phyloP scores from a whole-genome alignment of 37 sponge, comb jelly and placozoan genomes.

The Oscarella lobularis region DNA sequence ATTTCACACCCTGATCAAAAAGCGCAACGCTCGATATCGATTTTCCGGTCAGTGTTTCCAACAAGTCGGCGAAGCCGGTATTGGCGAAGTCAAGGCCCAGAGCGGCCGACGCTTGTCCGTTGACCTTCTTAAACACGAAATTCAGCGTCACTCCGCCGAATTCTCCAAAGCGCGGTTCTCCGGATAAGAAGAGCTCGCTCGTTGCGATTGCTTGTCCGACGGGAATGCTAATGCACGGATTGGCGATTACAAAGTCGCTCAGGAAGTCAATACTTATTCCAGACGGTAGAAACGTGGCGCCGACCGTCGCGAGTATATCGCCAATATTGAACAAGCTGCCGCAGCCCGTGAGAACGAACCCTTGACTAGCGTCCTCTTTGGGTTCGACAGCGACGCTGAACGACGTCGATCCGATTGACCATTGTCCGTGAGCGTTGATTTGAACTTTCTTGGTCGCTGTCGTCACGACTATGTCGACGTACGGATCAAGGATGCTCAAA shows the following conservation, averaged over 20 bases:
- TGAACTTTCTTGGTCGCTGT: neutral
- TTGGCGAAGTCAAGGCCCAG: neutral
- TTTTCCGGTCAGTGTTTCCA: neutral
- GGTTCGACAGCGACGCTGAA: neutral
- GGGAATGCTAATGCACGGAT: neutral
- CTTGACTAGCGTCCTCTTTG: too few relatives aligned
- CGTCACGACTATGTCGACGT: neutral
- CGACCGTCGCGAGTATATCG: too few relatives aligned
- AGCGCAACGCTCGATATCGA: neutral
- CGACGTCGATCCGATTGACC: neutral
- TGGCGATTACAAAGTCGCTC: neutral
- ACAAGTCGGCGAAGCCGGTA: neutral
- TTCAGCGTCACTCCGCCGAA: neutral
- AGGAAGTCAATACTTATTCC: too few relatives aligned
- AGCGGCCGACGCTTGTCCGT: neutral
- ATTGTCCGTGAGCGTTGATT: neutral
- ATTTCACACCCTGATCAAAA: neutral
- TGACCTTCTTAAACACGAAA: neutral
- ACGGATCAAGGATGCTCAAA: neutral
- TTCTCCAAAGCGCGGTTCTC: neutral
- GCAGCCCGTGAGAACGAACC: too few relatives aligned
- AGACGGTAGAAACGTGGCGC: too few relatives aligned
- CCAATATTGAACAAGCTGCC: too few relatives aligned
- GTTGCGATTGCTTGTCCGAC: neutral
- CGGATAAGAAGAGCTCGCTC: neutral